Evolutionary conservation across 2,113 vertebrate species (phyloP).

Genomic region (Hemiscyllium ocellatum): DNA sequence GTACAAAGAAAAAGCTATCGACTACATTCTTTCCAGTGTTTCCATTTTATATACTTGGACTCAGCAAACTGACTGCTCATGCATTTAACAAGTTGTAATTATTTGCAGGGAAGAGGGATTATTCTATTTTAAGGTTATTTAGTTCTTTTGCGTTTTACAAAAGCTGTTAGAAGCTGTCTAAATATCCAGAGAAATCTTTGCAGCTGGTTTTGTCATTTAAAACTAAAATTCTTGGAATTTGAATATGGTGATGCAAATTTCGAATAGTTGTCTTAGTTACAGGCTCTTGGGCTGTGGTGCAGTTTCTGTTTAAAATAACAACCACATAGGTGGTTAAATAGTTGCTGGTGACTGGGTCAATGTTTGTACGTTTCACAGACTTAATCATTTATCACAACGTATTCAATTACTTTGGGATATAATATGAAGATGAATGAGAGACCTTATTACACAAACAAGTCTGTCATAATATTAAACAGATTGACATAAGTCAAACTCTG

Average conservation of each 20-base stretch:
- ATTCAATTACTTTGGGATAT: neutral
- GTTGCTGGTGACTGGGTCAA: neutral
- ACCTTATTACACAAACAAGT: too few relatives aligned
- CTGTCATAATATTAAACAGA: neutral
- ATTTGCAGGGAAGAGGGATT: neutral
- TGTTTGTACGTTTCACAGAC: neutral
- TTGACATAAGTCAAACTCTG: neutral
- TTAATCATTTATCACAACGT: neutral
- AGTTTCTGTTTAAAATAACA: neutral
- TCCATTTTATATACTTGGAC: neutral
- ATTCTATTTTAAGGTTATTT: neutral
- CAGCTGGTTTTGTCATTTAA: slow-evolving; percentile 4
- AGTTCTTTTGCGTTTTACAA: neutral
- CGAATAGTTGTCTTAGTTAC: neutral
- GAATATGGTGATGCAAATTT: neutral
- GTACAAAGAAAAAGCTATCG: neutral
- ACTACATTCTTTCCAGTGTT: neutral
- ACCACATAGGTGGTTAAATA: neutral
- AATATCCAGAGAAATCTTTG: neutral
- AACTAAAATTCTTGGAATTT: neutral
- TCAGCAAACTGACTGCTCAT: neutral
- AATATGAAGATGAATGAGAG: neutral
- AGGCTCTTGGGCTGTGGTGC: neutral
- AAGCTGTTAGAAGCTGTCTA: neutral
- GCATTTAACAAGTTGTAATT: neutral